phyloP scores from a whole-genome alignment of 2,797 vertebrate species.

The Pseudomugil gertrudae region DNA sequence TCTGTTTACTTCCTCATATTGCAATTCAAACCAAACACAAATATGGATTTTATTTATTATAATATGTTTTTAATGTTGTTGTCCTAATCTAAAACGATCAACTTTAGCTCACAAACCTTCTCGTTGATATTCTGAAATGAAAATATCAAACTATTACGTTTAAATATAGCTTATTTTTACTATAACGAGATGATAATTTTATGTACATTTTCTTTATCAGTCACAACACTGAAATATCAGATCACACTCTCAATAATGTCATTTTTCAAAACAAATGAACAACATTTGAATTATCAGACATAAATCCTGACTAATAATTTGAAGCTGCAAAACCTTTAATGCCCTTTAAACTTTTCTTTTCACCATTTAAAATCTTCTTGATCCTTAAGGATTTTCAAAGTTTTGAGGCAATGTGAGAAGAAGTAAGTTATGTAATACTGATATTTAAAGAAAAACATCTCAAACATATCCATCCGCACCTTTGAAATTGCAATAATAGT shows the following conservation, averaged over 20 bases:
- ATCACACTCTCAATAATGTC: not conserved
- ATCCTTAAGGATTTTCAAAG: not conserved
- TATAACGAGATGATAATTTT: not conserved
- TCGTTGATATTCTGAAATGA: not conserved
- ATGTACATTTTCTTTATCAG: not conserved
- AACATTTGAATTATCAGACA: not conserved
- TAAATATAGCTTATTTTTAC: not conserved
- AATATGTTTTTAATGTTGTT: not conserved
- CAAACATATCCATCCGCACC: too few species aligned
- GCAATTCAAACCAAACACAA: slow-evolving; percentile 4
- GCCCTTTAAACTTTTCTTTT: not conserved
- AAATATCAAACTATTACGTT: too few species aligned
- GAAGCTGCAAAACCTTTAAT: not conserved
- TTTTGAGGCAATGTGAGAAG: not conserved
- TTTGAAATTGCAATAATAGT: too few species aligned
- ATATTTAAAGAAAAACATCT: not conserved
- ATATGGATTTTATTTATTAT: not conserved
- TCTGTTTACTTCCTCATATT: slow-evolving; percentile 20
- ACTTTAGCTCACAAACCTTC: not conserved
- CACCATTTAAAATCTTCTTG: not conserved
- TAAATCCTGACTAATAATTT: not conserved
- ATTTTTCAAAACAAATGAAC: not conserved
- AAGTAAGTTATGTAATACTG: not conserved
- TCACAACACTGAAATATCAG: not conserved
- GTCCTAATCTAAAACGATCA: too few species aligned